Conservation (phyloP, 2,797 vertebrate genomes). For the Accipiter superciliosus region DNA sequence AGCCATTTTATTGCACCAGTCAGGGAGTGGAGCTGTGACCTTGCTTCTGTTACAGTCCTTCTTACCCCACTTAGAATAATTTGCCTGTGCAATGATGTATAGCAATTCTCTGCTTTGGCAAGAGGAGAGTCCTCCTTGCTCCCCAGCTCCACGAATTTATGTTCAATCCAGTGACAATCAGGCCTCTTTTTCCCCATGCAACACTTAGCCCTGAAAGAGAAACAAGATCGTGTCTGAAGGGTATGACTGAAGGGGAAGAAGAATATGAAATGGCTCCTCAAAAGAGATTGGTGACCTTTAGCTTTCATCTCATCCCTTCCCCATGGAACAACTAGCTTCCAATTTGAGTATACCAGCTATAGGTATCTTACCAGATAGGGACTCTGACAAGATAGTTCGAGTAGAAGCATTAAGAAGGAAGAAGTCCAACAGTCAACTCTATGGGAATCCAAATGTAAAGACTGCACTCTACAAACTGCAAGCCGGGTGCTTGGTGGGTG, state of each 20-base stretch:
- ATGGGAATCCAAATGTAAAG: not conserved
- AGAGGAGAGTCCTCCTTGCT: not conserved
- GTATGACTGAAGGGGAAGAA: not conserved
- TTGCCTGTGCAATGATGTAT: not conserved
- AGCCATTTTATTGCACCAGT: not conserved
- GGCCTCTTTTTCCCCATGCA: not conserved
- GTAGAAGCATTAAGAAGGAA: not conserved
- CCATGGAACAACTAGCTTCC: not conserved
- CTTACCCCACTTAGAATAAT: not conserved
- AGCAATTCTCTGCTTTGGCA: not conserved
- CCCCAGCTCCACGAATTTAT: not conserved
- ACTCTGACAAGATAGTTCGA: not conserved
- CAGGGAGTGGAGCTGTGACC: not conserved
- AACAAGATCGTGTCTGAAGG: not conserved
- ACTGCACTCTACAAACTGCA: not conserved
- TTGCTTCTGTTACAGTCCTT: not conserved
- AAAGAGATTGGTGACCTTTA: not conserved
- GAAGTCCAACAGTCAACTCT: not conserved
- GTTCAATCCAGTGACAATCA: not conserved
- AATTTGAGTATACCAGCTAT: not conserved
- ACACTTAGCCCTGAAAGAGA: not conserved
- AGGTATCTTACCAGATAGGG: not conserved
- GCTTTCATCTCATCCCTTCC: not conserved
- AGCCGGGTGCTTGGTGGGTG: not conserved
- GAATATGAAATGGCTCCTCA: not conserved